Evolutionary conservation across 2,113 vertebrate species (phyloP), one percentile per base, ranked within the genome.

Genomic region (Cyrtonyx montezumae): DNA sequence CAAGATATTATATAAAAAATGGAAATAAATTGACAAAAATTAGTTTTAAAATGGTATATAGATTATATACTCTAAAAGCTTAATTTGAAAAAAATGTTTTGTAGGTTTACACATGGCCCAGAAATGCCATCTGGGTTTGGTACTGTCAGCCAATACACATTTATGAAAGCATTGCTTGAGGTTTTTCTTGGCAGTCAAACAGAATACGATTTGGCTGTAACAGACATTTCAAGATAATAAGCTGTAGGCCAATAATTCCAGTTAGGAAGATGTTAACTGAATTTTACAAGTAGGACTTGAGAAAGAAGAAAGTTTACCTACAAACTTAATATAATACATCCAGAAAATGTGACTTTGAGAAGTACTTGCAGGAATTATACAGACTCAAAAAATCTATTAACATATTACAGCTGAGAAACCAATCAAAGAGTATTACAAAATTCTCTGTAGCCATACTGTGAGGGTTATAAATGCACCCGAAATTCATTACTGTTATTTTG

Each of bases 391-490:
- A 61, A 88, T 83, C 74, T 89, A 91, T 89, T 94, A 94, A 95
- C 46, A 73, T 84, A 95, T 75, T 83, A 49, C 56, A 88, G 71
- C 34, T 81, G 48, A 93, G 75, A 79, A 92, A 81, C 45, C 76
- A 67, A 94, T 92, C 91, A 95, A 92, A 96, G 84, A 45, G 71
- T 62, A 82, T 70, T 93, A 91, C 34, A 84, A 79, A 91, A 79
- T 69, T 77, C 91, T 88, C 84, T 90, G 63, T 43, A 63, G 84
- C 75, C 70, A 77, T 37, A 87, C 37, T 63, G 36, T 73, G 36
- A 49, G 67, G 34, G 84, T 84, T 84, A 93, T 69, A 91, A 94
- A 90, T 74, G 79, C n/a, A 53, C 68, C 90, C 85, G 87, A 75
- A 94, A 96, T 91, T 93, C 79, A 92, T 87, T 83, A 71, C 51